Conservation (phyloP, 2,797 vertebrate genomes). For the Valencia hispanica region DNA sequence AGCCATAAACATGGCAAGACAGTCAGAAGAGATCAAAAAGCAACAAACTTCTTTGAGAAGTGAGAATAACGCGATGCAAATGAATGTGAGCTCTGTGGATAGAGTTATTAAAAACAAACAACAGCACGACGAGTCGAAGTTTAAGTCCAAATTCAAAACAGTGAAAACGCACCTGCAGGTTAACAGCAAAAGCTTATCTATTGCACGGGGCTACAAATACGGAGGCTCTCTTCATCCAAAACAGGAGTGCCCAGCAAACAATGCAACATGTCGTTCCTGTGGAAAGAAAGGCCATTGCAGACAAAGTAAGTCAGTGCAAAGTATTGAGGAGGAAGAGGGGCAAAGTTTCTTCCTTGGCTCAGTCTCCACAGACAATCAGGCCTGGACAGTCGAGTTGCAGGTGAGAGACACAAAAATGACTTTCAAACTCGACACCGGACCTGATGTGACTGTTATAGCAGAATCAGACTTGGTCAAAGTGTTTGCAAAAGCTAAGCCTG, state of each 20-base stretch:
- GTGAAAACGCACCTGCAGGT: not conserved
- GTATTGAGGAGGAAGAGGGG: not conserved
- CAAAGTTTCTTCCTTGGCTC: not conserved
- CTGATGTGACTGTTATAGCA: not conserved
- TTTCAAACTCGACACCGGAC: not conserved
- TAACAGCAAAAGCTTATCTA: not conserved
- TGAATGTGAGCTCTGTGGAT: not conserved
- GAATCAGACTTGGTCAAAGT: not conserved
- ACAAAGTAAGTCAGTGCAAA: not conserved
- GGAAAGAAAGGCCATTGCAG: not conserved
- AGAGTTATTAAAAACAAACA: not conserved
- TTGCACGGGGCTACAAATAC: not conserved
- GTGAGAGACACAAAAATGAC: not conserved
- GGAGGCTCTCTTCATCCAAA: not conserved
- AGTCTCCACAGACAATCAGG: not conserved
- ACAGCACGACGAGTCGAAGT: not conserved
- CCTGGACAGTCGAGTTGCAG: not conserved
- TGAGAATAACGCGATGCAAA: not conserved
- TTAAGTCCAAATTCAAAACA: not conserved
- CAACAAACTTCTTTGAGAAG: constrained; percentile 13
- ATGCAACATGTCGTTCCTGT: not conserved
- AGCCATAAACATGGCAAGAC: constrained; percentile 16
- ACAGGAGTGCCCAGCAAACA: not conserved
- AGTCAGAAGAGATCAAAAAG: constrained; percentile 21
- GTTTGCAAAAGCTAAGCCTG: not conserved